Evolutionary conservation across 2,888 invertebrate species (phyloP).

Genomic region (Lycia hirtaria): DNA sequence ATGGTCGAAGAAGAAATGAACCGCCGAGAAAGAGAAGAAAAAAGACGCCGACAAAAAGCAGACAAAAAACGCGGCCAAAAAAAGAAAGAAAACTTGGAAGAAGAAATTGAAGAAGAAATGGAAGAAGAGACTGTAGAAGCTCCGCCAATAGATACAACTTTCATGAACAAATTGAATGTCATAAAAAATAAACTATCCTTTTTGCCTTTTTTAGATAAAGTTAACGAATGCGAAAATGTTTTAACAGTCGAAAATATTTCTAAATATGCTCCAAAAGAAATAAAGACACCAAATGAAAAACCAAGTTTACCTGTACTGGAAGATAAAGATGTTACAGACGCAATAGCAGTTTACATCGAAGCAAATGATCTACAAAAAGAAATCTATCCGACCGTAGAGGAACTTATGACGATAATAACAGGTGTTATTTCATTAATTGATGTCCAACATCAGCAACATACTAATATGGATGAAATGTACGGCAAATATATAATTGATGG

Average conservation of each 20-base stretch:
- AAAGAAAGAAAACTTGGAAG: conserved; percentile 11
- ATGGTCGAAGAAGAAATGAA: conserved; percentile 15
- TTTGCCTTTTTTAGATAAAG: conserved; percentile 64
- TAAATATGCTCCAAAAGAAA: conserved; percentile 68
- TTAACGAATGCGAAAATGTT: conserved; percentile 54
- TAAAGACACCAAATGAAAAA: conserved; percentile 51
- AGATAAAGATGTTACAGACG: conserved; percentile 73
- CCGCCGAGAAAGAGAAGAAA: conserved; percentile 6
- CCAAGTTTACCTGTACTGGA: conserved; percentile 74
- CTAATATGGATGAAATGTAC: conserved; percentile 56
- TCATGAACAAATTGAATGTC: conserved; percentile 44
- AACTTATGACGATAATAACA: conserved; percentile 71
- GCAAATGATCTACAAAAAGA: conserved; percentile 73
- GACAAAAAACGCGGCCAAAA: conserved; percentile 11
- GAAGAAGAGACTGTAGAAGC: conserved; percentile 31
- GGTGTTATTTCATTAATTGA: conserved; percentile 68
- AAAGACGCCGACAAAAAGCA: conserved; percentile 3
- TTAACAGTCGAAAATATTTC: conserved; percentile 50
- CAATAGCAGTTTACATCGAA: conserved; percentile 65
- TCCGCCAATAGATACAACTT: conserved; percentile 9
- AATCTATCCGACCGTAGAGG: conserved; percentile 69
- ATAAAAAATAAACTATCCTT: conserved; percentile 48
- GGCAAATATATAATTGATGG: conserved; percentile 87
- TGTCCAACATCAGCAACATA: conserved; percentile 52
- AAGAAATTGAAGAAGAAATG: conserved; percentile 25